Conservation (phyloP, 1,140 invertebrate species). For the Vanessa tameamea region DNA sequence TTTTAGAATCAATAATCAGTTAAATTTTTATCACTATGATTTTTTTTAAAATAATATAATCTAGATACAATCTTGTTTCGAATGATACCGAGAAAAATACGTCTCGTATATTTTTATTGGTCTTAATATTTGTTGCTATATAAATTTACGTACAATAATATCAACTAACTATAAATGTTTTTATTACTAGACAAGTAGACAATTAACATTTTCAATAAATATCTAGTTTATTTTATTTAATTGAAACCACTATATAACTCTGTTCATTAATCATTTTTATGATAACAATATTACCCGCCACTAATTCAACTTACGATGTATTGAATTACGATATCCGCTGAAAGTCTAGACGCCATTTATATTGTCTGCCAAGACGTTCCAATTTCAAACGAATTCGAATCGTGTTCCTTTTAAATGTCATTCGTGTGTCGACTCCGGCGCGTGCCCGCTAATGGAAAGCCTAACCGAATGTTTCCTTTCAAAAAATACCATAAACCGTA, state of each 20-base stretch:
- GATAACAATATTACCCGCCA: conserved; percentile 13
- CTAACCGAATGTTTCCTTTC: conserved; percentile 50
- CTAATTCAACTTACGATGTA: conserved; percentile 36
- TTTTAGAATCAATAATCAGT: too few species aligned
- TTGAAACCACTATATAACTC: not conserved
- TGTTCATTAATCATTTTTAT: conserved; percentile 5
- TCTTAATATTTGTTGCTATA: too few species aligned
- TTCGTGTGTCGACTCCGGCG: conserved; percentile 72
- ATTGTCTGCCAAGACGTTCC: conserved; percentile 63
- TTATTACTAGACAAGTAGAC: not conserved
- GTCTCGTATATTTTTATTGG: too few species aligned
- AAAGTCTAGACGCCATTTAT: conserved; percentile 75
- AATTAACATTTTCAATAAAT: not conserved
- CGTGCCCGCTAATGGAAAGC: conserved; percentile 78
- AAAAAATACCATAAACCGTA: conserved; percentile 36
- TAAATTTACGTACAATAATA: too few species aligned
- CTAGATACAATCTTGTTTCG: too few species aligned
- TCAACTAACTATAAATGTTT: not conserved
- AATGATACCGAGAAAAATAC: too few species aligned
- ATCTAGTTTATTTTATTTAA: not conserved
- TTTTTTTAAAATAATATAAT: too few species aligned
- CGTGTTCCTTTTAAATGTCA: conserved; percentile 74
- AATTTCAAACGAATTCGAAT: conserved; percentile 73
- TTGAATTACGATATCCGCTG: conserved; percentile 53
- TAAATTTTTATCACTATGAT: too few species aligned